These are phyloP conservation scores for Xylota segnis DNA, from an alignment of 2,888 invertebrate genomes.

Conservation along the genomic window DNA sequence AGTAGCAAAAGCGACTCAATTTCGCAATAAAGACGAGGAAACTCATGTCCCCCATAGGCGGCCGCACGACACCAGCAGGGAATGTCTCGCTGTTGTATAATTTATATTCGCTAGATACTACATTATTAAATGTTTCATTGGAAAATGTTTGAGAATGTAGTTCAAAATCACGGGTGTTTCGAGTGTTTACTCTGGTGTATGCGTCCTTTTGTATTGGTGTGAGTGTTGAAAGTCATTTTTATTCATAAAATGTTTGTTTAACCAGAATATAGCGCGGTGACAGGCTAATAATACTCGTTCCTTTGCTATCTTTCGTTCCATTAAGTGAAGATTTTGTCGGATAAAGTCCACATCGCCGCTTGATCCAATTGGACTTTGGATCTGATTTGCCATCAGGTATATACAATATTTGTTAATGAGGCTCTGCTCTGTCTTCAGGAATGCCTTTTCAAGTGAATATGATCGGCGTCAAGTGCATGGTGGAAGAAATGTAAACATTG, in stretches of 20 bases:
- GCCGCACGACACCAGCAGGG: slow-evolving; percentile 3
- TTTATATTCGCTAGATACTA: slow-evolving; percentile 4
- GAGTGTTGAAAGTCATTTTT: slow-evolving; percentile 16
- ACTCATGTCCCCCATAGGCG: slow-evolving; percentile 9
- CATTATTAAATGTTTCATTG: slow-evolving; percentile 23
- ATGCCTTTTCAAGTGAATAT: slow-evolving; percentile 6
- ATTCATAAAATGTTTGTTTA: slow-evolving; percentile 22
- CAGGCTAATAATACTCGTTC: slow-evolving; percentile 2
- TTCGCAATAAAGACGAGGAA: slow-evolving; percentile 49
- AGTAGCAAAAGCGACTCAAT: slow-evolving; percentile 37
- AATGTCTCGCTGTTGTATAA: slow-evolving; percentile 19
- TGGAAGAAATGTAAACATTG: background rate
- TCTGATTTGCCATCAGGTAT: background rate
- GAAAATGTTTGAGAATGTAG: slow-evolving; percentile 17
- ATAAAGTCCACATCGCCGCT: slow-evolving; percentile 27
- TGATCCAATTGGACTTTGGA: slow-evolving; percentile 45
- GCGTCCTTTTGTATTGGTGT: background rate
- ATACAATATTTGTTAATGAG: background rate
- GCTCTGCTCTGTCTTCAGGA: background rate
- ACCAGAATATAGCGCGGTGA: slow-evolving; percentile 1
- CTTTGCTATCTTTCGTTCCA: slow-evolving; percentile 5
- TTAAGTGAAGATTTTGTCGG: slow-evolving; percentile 30
- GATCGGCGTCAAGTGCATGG: slow-evolving; percentile 38
- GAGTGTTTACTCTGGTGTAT: background rate
- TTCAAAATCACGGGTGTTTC: slow-evolving; percentile 21